Evolutionary conservation across 2,113 vertebrate genomes (phyloP).

Genomic region (Dissostichus mawsoni): DNA sequence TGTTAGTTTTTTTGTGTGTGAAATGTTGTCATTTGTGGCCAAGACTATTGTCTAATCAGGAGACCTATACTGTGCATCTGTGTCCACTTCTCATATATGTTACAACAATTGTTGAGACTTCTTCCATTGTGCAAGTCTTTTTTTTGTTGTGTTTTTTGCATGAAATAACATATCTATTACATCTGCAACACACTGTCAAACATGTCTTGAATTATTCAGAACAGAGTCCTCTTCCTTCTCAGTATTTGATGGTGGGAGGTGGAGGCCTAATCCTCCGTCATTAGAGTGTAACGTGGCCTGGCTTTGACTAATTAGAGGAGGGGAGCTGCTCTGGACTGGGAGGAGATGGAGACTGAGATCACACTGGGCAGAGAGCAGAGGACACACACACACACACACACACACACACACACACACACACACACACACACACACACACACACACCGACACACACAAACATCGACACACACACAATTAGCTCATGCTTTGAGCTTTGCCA

Average conservation of each 20-base stretch:
- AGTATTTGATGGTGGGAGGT: neutral
- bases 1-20: too few species aligned
- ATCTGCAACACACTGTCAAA: neutral
- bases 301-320: slow-evolving; percentile 1
- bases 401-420: slow-evolving; percentile 16
- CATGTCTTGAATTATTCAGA: slow-evolving; percentile 5
- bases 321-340: slow-evolving; percentile 17
- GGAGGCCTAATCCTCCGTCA: slow-evolving; percentile 18
- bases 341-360: slow-evolving; percentile 55
- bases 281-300: slow-evolving; percentile 5
- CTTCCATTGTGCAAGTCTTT: too few species aligned
- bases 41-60: too few species aligned
- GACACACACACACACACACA: slow-evolving; percentile 19
- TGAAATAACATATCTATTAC: too few species aligned
- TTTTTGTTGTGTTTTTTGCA: too few species aligned
- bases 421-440: slow-evolving; percentile 25
- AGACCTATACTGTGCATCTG: too few species aligned
- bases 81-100: too few species aligned
- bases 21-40: too few species aligned
- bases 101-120: too few species aligned
- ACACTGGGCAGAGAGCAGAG: slow-evolving; percentile 55
- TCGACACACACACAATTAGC: slow-evolving; percentile 8
- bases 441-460: slow-evolving; percentile 23
- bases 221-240: neutral
- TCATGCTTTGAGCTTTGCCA: slow-evolving; percentile 26